phyloP scores from a whole-genome alignment of 1,140 invertebrate genomes.

The Chelonus insularis region DNA sequence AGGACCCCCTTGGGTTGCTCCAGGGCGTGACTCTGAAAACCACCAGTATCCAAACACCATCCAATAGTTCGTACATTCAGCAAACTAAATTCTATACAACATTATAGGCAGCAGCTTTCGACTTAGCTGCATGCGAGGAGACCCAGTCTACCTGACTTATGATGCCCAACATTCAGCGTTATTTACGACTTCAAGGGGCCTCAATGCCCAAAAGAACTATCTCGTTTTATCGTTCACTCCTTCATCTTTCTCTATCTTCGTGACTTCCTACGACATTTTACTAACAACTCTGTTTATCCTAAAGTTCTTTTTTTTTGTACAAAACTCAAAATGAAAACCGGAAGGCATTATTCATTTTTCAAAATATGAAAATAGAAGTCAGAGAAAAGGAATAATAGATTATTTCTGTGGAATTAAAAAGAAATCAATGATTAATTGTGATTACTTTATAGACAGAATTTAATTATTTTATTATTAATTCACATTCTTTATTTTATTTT shows the following conservation, averaged over 20 bases:
- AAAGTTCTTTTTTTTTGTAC: neutral
- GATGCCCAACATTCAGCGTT: constrained; percentile 53
- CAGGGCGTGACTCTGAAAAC: constrained; percentile 59
- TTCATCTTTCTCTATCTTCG: constrained; percentile 21
- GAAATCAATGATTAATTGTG: no score
- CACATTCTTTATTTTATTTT: no score
- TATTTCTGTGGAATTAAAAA: no score
- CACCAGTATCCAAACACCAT: constrained; percentile 50
- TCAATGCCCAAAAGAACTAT: constrained; percentile 40
- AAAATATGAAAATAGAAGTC: neutral
- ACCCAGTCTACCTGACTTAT: constrained; percentile 58
- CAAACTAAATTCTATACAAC: neutral
- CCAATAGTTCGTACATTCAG: constrained; percentile 35
- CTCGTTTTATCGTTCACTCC: constrained; percentile 22
- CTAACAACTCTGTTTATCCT: constrained; percentile 13
- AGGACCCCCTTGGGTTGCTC: constrained; percentile 25
- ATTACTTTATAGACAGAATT: no score
- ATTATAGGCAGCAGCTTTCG: constrained; percentile 11
- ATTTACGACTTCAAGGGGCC: constrained; percentile 48
- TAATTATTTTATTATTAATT: no score
- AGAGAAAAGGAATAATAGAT: no score
- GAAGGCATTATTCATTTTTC: neutral
- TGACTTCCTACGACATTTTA: constrained; percentile 10
- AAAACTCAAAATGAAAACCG: neutral
- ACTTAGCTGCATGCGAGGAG: constrained; percentile 36